These are phyloP conservation scores for Drosophila phalerata DNA, from an alignment of 2,888 invertebrate species.

Conservation along the genomic window DNA sequence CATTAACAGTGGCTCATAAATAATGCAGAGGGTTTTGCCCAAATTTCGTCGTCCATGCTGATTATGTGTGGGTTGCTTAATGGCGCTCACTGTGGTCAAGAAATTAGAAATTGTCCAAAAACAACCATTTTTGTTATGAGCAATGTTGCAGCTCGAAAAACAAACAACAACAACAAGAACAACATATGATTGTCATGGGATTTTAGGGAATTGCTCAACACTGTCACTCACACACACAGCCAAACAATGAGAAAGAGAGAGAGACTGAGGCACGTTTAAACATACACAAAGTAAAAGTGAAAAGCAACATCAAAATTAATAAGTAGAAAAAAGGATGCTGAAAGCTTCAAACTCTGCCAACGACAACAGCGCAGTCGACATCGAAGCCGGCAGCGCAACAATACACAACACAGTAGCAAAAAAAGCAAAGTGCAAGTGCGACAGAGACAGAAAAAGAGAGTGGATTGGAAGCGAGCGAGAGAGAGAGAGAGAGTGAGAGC, in stretches of 20 bases:
- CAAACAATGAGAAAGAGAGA: conserved; percentile 26
- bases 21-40: conserved; percentile 67
- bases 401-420: conserved; percentile 50
- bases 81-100: conserved; percentile 43
- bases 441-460: neutral
- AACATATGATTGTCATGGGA: conserved; percentile 48
- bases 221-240: conserved; percentile 26
- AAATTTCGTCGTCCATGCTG: conserved; percentile 5
- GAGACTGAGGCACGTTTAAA: conserved; percentile 67
- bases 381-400: conserved; percentile 41
- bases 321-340: conserved; percentile 82
- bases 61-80: neutral
- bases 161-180: conserved; percentile 34
- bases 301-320: conserved; percentile 81
- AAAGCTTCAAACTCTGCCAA: conserved; percentile 46
- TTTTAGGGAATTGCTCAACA: conserved; percentile 57
- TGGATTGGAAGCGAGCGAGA: conserved; percentile 17
- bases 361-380: conserved; percentile 27
- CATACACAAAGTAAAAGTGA: conserved; percentile 81
- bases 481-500: conserved; percentile 2
- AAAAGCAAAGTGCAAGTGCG: conserved; percentile 32
- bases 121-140: conserved; percentile 44
- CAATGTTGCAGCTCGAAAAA: conserved; percentile 34
- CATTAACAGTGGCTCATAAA: conserved; percentile 63
- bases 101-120: neutral